Evolutionary conservation across 2,888 invertebrate genomes (phyloP).

Genomic region (Pheosia tremula): DNA sequence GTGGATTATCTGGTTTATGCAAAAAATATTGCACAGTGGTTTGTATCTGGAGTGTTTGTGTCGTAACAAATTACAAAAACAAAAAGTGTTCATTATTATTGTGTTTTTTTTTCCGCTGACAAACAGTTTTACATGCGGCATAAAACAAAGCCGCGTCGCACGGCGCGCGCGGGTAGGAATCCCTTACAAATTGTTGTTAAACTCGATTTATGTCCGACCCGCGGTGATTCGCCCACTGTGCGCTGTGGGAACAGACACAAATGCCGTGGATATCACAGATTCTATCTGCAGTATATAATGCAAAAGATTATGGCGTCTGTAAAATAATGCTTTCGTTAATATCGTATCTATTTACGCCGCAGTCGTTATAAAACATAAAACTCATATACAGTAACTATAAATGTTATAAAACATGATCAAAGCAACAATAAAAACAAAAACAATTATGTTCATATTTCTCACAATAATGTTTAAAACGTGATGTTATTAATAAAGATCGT

Average conservation of each 20-base stretch:
- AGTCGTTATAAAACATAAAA: too few relatives aligned
- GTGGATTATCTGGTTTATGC: background rate
- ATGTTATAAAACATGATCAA: too few relatives aligned
- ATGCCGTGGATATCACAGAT: slow-evolving; percentile 28
- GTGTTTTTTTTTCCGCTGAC: slow-evolving; percentile 28
- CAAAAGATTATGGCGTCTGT: slow-evolving; percentile 22
- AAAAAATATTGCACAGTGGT: slow-evolving; percentile 3
- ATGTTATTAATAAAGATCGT: background rate
- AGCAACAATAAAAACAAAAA: background rate
- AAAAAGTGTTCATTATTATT: slow-evolving; percentile 17
- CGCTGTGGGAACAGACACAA: slow-evolving; percentile 34
- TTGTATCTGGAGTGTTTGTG: slow-evolving; percentile 14
- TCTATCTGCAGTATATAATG: slow-evolving; percentile 29
- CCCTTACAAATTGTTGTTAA: slow-evolving; percentile 50
- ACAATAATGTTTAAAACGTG: slow-evolving; percentile 28
- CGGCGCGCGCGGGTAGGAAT: slow-evolving; percentile 23
- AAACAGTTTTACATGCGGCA: slow-evolving; percentile 29
- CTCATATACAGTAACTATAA: too few relatives aligned
- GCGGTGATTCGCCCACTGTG: slow-evolving; percentile 35
- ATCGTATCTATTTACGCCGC: background rate
- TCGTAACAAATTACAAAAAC: slow-evolving; percentile 19
- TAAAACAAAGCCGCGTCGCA: slow-evolving; percentile 24
- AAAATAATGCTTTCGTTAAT: slow-evolving; percentile 15
- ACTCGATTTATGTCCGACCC: slow-evolving; percentile 45
- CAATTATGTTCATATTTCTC: background rate